Conservation (phyloP, 2,888 invertebrate species). For the Ichneumoninae sp. region DNA sequence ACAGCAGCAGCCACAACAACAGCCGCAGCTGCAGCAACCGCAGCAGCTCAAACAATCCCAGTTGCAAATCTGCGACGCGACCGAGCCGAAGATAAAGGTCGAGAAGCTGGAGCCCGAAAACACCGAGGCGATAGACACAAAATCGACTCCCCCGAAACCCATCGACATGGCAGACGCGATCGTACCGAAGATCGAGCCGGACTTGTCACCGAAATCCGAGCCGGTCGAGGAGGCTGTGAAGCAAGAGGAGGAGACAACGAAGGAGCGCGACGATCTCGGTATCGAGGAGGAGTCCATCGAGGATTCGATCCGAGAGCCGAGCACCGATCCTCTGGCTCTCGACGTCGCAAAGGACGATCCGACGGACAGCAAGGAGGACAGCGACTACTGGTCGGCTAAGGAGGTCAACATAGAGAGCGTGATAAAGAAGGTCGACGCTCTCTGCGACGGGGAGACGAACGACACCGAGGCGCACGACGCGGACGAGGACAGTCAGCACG, state of each 20-base stretch:
- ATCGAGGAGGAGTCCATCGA: slow-evolving; percentile 75
- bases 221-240: slow-evolving; percentile 73
- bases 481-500: slow-evolving; percentile 76
- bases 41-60: slow-evolving; percentile 30
- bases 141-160: slow-evolving; percentile 28
- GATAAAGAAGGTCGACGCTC: slow-evolving; percentile 91
- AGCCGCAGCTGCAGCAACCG: slow-evolving; percentile 53
- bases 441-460: slow-evolving; percentile 84
- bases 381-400: slow-evolving; percentile 92
- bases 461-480: slow-evolving; percentile 84
- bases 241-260: slow-evolving; percentile 68
- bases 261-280: slow-evolving; percentile 74
- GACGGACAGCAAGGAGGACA: slow-evolving; percentile 87
- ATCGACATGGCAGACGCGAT: slow-evolving; percentile 48
- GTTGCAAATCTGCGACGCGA: slow-evolving; percentile 45
- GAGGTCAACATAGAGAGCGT: slow-evolving; percentile 93
- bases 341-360: slow-evolving; percentile 84
- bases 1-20: slow-evolving; percentile 59
- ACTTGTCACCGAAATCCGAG: slow-evolving; percentile 71
- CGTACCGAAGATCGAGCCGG: slow-evolving; percentile 70
- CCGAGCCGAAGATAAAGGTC: slow-evolving; percentile 70
- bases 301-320: slow-evolving; percentile 76
- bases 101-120: slow-evolving; percentile 65
- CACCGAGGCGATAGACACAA: background rate
- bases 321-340: slow-evolving; percentile 77